Conservation (phyloP, 1,140 invertebrate species). For the Lasioglossum albipes region DNA sequence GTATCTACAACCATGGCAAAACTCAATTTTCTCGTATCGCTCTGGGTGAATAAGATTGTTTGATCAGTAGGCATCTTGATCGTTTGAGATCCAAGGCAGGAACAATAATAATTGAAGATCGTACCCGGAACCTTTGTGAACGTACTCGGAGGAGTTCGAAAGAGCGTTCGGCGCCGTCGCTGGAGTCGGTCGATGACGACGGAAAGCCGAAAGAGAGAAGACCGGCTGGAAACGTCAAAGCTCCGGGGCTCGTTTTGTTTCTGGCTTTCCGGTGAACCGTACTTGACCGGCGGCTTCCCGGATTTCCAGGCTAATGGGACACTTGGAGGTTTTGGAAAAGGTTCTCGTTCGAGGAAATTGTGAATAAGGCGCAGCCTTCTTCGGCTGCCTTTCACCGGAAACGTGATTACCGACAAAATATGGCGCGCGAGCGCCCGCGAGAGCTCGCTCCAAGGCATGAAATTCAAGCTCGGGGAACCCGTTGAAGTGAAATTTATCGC, state of each 20-base stretch:
- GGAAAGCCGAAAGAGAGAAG: not conserved
- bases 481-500: not conserved
- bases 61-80: too few relatives aligned
- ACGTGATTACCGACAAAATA: conserved; percentile 21
- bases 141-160: not conserved
- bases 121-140: not conserved
- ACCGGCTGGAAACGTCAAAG: conserved; percentile 31
- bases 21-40: too few relatives aligned
- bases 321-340: conserved; percentile 35
- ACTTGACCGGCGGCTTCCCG: conserved; percentile 28
- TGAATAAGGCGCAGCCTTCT: conserved; percentile 18
- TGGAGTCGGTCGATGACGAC: not conserved
- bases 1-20: too few relatives aligned
- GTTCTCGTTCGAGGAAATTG: conserved; percentile 34
- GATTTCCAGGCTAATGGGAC: conserved; percentile 48
- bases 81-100: not conserved
- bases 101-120: not conserved
- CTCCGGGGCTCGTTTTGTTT: conserved; percentile 31
- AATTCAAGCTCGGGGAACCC: not conserved
- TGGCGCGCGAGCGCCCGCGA: not conserved
- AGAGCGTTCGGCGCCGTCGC: not conserved
- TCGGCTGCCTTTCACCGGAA: conserved; percentile 13
- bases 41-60: not conserved
- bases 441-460: not conserved
- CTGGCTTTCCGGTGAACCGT: conserved; percentile 25